These are phyloP conservation scores for Hirtodrosophila cameraria DNA, from an alignment of 2,888 invertebrate species.

Conservation along the genomic window DNA sequence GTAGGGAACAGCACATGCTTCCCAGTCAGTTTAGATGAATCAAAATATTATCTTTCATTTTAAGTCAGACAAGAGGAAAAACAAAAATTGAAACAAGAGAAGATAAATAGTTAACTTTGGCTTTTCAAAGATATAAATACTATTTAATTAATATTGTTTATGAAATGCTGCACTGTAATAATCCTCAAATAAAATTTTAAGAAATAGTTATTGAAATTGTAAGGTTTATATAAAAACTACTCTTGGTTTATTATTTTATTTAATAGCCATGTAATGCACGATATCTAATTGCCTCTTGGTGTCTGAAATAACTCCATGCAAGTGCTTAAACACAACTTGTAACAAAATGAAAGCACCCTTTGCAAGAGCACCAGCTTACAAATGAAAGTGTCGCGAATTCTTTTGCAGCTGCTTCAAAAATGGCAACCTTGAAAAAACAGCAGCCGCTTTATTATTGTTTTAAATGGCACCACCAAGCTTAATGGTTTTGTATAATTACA, in stretches of 20 bases:
- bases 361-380: not conserved
- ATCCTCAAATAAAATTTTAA: too few species aligned
- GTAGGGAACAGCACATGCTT: constrained; percentile 7
- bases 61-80: constrained; percentile 3
- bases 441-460: constrained; percentile 2
- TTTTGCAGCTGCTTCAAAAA: not conserved
- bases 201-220: too few species aligned
- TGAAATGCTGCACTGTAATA: too few species aligned
- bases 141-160: too few species aligned
- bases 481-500: constrained; percentile 50
- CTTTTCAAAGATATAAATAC: too few species aligned
- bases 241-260: too few species aligned
- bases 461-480: constrained; percentile 16
- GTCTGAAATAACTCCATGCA: too few species aligned
- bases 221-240: too few species aligned
- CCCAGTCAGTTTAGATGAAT: not conserved
- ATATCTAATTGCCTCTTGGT: too few species aligned
- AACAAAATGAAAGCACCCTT: not conserved
- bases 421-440: not conserved
- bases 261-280: too few species aligned
- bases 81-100: constrained; percentile 14
- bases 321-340: too few species aligned
- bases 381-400: not conserved
- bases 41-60: constrained; percentile 20
- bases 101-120: not conserved